phyloP scores from a whole-genome alignment of 1,140 invertebrate species.

The Apocrypta bakeri region DNA sequence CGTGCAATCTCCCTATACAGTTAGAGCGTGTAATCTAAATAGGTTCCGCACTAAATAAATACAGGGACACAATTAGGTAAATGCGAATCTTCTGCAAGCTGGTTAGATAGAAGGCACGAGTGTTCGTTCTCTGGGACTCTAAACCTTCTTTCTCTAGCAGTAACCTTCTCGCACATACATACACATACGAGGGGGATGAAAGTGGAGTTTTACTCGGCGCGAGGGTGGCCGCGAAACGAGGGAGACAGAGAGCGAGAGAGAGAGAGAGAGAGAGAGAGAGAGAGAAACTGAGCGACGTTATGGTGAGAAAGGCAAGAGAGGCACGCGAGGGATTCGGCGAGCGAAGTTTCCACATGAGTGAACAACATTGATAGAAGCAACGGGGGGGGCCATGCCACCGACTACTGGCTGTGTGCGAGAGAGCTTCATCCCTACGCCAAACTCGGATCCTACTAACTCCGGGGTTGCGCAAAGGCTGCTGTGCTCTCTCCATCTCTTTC shows the following conservation, averaged over 20 bases:
- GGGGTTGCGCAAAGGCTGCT: slow-evolving; percentile 49
- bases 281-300: slow-evolving; percentile 59
- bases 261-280: slow-evolving; percentile 45
- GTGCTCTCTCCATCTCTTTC: slow-evolving; percentile 52
- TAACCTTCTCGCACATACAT: slow-evolving; percentile 2
- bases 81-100: slow-evolving; percentile 68
- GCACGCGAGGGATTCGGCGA: slow-evolving; percentile 67
- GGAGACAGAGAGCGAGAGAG: slow-evolving; percentile 46
- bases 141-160: slow-evolving; percentile 18
- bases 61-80: slow-evolving; percentile 72
- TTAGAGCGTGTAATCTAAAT: slow-evolving; percentile 66
- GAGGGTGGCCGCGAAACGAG: slow-evolving; percentile 49
- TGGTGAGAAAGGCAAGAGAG: slow-evolving; percentile 73
- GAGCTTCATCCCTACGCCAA: slow-evolving; percentile 69
- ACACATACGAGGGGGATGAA: slow-evolving; percentile 44
- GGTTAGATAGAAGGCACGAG: slow-evolving; percentile 54
- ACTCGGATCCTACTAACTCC: slow-evolving; percentile 67
- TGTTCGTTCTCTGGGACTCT: slow-evolving; percentile 57
- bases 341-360: slow-evolving; percentile 73
- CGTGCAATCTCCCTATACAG: background rate
- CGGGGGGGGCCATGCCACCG: slow-evolving; percentile 58
- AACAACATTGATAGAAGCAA: slow-evolving; percentile 72
- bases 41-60: slow-evolving; percentile 69
- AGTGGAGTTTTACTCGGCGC: slow-evolving; percentile 35
- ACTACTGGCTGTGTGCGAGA: slow-evolving; percentile 45